Evolutionary conservation across 1,140 invertebrate genomes (phyloP), one percentile per base, ranked within the genome.

Genomic region (Scaptomyza graminum): DNA sequence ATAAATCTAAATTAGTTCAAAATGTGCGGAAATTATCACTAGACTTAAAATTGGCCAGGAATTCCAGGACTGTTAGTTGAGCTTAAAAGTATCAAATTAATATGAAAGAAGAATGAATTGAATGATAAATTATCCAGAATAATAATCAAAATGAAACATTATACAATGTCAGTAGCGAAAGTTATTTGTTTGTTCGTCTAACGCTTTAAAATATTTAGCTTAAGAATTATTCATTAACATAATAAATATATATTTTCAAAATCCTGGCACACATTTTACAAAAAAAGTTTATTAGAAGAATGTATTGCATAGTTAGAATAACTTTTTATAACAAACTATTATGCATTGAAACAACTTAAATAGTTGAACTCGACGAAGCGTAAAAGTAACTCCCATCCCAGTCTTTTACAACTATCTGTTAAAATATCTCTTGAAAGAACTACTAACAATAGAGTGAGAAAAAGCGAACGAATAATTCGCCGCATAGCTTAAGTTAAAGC

Each of bases 401-500:
- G n/a, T 11, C 43, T 55, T 49, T 6, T 64, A 34, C 50, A 64
- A 71, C 43, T 64, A 49, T 31, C 67, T 74, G 44, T 46, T 25
- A 43, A 50, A 63, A 70, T 22, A 39, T 46, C 25, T 13, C 8
- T 28, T 11, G 46, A 52, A 69, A 15, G 65, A 85, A 73, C 72
- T 70, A 55, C 65, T 25, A 50, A 43, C 55, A 51, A 47, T 31
- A 41, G 34, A 47, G 37, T n/a, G 37, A 25, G 39, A 64, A 57
- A 59, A 69, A 28, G 5, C 28, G 44, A 76, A 16, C 50, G 46
- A 46, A 79, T 70, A 65, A 79, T 61, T 65, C 73, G 66, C 51
- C 66, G 54, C 79, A 74, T 77, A 66, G 63, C 74, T 66, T 39
- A 85, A 84, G 76, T 87, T 87, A 43, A 50, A 65, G 74, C 68